Base-by-base conservation (phyloP, 2,113 vertebrate genomes). In the Callionymus lyra region DNA sequence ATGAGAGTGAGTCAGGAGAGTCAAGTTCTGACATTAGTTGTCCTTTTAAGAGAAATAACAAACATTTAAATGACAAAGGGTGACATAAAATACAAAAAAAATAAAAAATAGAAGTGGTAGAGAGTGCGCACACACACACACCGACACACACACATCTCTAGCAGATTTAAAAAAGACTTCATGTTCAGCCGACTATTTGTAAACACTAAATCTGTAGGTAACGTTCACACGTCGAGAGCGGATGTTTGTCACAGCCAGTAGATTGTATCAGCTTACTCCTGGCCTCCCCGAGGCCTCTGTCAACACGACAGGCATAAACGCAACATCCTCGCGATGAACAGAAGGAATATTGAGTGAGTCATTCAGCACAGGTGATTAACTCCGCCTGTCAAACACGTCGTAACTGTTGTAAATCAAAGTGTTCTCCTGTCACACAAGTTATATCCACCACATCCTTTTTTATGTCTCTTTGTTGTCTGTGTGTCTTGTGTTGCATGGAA, bases 261-360 rank as follows among this genome's bases (percentile, higher is more conserved):
- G 39, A 50, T 39, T 42, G 42, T 69, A 44, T 69, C 65, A 45
- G 41, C 39, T 71, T 70, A 65, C 75, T 18, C n/a, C 13, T 52
- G 65, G 53, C 57, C 65, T 69, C 53, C 57, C 53, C 53, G 16
- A 52, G 46, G 47, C 66, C 65, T 71, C 41, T 18, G 64, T 71
- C 62, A 67, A 41, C 27, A 53, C 6, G 9, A 18, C 33, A 19
- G 17, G 49, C 59, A 37, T 53, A 67, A 66, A 72, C 60, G 57
- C 50, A 50, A 38, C 53, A 49, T 68, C 64, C 51, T 68, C 44
- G 38, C 14, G 42, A 38, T 38, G 9, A 38, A 38, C 37, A 31
- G 48, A 46, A 45, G 37, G 41, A 35, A 46, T 50, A 59, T 52
- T 57, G 57, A 59, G 49, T 63, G 65, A 77, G 66, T 72, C 74